Evolutionary conservation across 2,888 invertebrate genomes (phyloP).

Genomic region (Apeira syringaria): DNA sequence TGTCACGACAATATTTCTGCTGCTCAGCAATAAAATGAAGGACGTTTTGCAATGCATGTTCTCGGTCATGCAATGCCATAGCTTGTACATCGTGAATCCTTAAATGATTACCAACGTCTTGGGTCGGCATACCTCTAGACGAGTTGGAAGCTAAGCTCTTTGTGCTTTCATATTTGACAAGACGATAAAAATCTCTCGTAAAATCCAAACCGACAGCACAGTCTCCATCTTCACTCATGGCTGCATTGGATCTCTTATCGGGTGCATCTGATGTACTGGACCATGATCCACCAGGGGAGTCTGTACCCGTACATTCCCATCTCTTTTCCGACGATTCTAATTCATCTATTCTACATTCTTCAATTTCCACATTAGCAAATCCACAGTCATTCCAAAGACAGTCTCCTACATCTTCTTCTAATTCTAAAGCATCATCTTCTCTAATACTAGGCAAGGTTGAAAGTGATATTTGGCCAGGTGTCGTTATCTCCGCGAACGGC

Average conservation of each 20-base stretch:
- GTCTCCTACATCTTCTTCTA: slow-evolving; percentile 89
- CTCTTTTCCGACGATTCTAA: slow-evolving; percentile 80
- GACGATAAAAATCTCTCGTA: slow-evolving; percentile 90
- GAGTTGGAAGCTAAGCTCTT: slow-evolving; percentile 91
- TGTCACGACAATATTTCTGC: slow-evolving; percentile 86
- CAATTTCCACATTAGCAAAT: slow-evolving; percentile 86
- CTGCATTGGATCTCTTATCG: slow-evolving; percentile 88
- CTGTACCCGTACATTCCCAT: slow-evolving; percentile 85
- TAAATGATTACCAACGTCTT: slow-evolving; percentile 73
- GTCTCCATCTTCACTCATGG: slow-evolving; percentile 88
- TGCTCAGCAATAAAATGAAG: slow-evolving; percentile 90
- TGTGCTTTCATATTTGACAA: slow-evolving; percentile 92
- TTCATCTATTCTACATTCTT: slow-evolving; percentile 84
- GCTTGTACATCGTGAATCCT: slow-evolving; percentile 74
- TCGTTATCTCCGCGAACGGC: slow-evolving; percentile 77
- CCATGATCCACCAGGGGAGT: slow-evolving; percentile 86
- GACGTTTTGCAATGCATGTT: slow-evolving; percentile 88
- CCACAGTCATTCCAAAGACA: slow-evolving; percentile 90
- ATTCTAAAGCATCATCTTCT: slow-evolving; percentile 88
- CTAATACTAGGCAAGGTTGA: slow-evolving; percentile 88
- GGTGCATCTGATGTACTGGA: slow-evolving; percentile 83
- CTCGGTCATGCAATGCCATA: slow-evolving; percentile 84
- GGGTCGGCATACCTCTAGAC: slow-evolving; percentile 85
- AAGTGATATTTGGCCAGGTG: slow-evolving; percentile 85
- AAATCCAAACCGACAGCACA: slow-evolving; percentile 89